These are phyloP conservation scores for Florisuga fusca DNA, from an alignment of 2,797 vertebrate species.

Conservation along the genomic window DNA sequence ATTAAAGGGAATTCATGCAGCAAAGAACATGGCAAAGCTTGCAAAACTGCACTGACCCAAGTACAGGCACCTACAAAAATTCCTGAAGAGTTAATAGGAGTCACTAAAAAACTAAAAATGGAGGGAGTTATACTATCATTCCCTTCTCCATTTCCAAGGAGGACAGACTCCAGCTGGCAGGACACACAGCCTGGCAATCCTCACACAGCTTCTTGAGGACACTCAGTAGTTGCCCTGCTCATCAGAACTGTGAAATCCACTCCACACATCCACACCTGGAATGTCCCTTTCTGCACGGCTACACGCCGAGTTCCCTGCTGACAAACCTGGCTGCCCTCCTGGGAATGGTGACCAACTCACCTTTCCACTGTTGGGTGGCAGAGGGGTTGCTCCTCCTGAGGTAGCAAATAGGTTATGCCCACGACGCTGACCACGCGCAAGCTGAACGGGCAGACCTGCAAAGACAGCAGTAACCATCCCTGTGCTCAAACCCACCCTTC, in stretches of 20 bases:
- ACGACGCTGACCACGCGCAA: slow-evolving; percentile 96
- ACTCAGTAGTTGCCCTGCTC: neutral
- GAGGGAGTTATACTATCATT: neutral
- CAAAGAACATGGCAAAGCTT: neutral
- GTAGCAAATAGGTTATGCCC: slow-evolving; percentile 96
- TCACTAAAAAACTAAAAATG: neutral
- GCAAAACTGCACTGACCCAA: neutral
- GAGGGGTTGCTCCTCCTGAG: slow-evolving; percentile 95
- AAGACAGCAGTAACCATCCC: neutral
- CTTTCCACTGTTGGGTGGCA: slow-evolving; percentile 97
- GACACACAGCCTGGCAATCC: neutral
- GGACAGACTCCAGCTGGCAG: neutral
- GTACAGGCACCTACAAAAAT: neutral
- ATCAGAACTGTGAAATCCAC: neutral
- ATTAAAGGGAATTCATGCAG: neutral
- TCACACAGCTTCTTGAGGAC: neutral
- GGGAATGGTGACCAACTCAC: slow-evolving; percentile 69
- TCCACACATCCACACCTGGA: neutral
- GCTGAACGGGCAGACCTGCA: slow-evolving; percentile 95
- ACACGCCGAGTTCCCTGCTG: fast-evolving
- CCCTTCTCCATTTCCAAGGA: neutral
- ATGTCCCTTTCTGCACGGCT: neutral
- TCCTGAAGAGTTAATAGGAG: neutral
- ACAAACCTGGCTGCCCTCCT: neutral
- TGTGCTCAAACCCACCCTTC: neutral